These are phyloP conservation scores for Darevskia nairensis DNA, from an alignment of 2,797 vertebrate species.

Conservation along the genomic window DNA sequence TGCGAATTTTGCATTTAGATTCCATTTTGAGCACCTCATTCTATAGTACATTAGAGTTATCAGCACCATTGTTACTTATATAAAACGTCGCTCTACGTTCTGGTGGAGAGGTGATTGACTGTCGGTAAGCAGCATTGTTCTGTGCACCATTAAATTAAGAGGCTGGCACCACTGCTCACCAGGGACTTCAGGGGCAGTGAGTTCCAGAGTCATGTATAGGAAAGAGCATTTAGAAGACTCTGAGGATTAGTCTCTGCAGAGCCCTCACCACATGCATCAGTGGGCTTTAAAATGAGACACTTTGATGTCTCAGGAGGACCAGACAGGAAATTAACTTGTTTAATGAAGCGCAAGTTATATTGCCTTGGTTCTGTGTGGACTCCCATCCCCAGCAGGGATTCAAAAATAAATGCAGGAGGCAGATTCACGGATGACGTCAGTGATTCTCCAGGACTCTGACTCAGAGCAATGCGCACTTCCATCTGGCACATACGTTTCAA, in stretches of 20 bases:
- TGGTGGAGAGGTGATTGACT: neutral
- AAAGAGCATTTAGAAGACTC: neutral
- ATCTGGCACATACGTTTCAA: neutral
- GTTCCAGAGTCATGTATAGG: neutral
- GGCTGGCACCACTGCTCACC: constrained; percentile 29
- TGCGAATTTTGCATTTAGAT: neutral
- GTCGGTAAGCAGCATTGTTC: neutral
- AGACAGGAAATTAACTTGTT: constrained; percentile 46
- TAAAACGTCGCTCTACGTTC: neutral
- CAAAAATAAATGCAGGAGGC: constrained; percentile 6
- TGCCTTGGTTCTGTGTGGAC: constrained; percentile 25
- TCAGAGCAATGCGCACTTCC: neutral
- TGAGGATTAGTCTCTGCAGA: constrained; percentile 15
- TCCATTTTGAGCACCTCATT: neutral
- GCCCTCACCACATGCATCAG: constrained; percentile 18
- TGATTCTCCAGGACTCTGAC: neutral
- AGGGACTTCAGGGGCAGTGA: neutral
- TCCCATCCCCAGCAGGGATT: constrained; percentile 13
- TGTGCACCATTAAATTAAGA: neutral
- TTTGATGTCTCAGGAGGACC: constrained; percentile 41
- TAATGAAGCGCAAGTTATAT: constrained; percentile 35
- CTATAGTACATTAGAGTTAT: neutral
- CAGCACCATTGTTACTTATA: neutral
- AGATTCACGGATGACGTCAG: neutral
- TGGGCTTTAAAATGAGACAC: constrained; percentile 30